These are phyloP conservation scores for Dryadula phaetusa DNA, from an alignment of 2,888 invertebrate genomes.

Conservation along the genomic window DNA sequence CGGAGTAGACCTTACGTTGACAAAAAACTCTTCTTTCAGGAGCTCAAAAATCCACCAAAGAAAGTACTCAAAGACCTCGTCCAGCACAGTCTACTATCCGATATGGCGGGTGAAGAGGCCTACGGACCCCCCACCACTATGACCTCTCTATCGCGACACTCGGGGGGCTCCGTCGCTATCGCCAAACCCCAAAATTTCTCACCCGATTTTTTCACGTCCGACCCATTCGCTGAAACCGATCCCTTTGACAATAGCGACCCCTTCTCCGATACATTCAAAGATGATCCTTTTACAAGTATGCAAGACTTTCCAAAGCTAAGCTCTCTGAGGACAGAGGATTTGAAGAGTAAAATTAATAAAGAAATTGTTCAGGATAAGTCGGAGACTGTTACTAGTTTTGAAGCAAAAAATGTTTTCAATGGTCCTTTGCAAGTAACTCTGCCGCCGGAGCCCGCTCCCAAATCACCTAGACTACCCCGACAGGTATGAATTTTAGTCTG, in stretches of 20 bases:
- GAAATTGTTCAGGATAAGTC: slow-evolving; percentile 54
- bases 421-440: slow-evolving; percentile 88
- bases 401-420: slow-evolving; percentile 79
- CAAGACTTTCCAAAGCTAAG: slow-evolving; percentile 70
- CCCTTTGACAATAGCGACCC: slow-evolving; percentile 90
- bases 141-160: slow-evolving; percentile 77
- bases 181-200: slow-evolving; percentile 59
- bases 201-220: slow-evolving; percentile 76
- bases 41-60: slow-evolving; percentile 97
- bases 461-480: slow-evolving; percentile 73
- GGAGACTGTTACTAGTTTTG: slow-evolving; percentile 48
- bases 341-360: slow-evolving; percentile 57
- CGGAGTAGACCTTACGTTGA: slow-evolving; percentile 96
- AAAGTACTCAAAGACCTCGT: slow-evolving; percentile 95
- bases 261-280: slow-evolving; percentile 85
- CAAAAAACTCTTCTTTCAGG: slow-evolving; percentile 98
- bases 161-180: slow-evolving; percentile 78
- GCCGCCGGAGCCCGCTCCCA: slow-evolving; percentile 85
- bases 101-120: slow-evolving; percentile 61
- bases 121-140: slow-evolving; percentile 76
- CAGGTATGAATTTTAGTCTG: slow-evolving; percentile 52
- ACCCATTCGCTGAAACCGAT: slow-evolving; percentile 88
- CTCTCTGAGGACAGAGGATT: slow-evolving; percentile 59
- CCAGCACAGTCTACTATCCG: slow-evolving; percentile 68
- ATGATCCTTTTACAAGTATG: slow-evolving; percentile 85